Evolutionary conservation across 2,888 invertebrate genomes (phyloP), one percentile per base, ranked within the genome.

Genomic region (Hoplodrina ambigua): DNA sequence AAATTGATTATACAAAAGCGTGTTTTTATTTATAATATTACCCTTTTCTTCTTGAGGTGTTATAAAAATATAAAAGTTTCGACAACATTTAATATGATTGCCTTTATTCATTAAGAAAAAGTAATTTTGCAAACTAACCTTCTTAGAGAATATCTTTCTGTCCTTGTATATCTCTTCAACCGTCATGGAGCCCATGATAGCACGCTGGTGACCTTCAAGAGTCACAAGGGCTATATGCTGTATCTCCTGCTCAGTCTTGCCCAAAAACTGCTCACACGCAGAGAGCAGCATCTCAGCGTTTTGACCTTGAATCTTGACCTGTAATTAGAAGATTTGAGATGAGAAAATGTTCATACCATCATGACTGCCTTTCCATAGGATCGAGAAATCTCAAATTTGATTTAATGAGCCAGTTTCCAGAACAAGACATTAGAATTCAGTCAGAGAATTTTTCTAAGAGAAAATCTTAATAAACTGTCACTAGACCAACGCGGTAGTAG

Each of bases 151-250:
- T 93, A 99, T 99, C 94, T 99, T 99, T 69, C 99, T 97, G 91
- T 99, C 99, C 91, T 99, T 99, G 93, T 99, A 99, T 89, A 99
- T 99, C 94, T 99, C 99, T 95, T 99, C 99, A 5, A 99, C 99
- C 0, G 99, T 99, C 99, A 99, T 99, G 78, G 98, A 98, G 44
- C 99, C 99, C 99, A 99, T 99, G 79, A 99, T 99, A 81, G 99
- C 99, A 80, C 99, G 96, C 93, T 99, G 99, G 91, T 99, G 99
- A 64, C 99, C 99, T 94, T 99, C 99, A 33, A 99, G 94, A 53
- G 99, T 99, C 50, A 98, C 98, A 75, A 99, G 96, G 33, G 99
- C 99, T 92, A 99, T 98, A 91, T 98, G 98, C 88, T 98, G 98
- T 84, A 99, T 98, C 93, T 99, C 99, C 13, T 97, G 93, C 88